phyloP scores from a whole-genome alignment of 2,888 invertebrate species.

The Cryptosula pallasiana region DNA sequence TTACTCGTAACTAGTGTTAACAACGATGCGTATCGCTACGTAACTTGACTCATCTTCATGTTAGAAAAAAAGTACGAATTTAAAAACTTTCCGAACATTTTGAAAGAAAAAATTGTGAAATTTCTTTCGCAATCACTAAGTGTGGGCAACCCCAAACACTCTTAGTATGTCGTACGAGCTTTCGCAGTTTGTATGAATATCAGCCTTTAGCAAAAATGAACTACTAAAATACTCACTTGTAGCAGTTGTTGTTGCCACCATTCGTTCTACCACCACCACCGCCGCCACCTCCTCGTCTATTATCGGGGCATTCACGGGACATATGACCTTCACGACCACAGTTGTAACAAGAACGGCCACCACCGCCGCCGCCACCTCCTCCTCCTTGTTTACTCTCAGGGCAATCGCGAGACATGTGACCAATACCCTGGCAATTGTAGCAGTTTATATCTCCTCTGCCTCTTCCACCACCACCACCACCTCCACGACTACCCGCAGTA shows the following conservation, averaged over 20 bases:
- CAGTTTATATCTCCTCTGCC: background rate
- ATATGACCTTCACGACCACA: conserved; percentile 16
- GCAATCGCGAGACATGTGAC: conserved; percentile 10
- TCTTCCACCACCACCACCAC: background rate
- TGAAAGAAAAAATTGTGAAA: too few relatives aligned
- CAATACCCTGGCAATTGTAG: background rate
- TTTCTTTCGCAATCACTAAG: too few relatives aligned
- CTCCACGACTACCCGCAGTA: background rate
- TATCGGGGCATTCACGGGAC: conserved; percentile 17
- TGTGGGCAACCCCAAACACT: too few relatives aligned
- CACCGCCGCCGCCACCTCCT: background rate
- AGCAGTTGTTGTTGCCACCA: background rate
- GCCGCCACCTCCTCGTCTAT: background rate
- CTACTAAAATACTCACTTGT: conserved; percentile 1
- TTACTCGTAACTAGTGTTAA: too few relatives aligned
- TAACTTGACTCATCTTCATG: too few relatives aligned
- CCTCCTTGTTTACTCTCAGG: background rate
- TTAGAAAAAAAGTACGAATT: too few relatives aligned
- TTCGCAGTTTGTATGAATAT: background rate
- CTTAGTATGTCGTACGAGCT: too few relatives aligned
- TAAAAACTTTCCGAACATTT: too few relatives aligned
- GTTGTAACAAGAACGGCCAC: conserved; percentile 13
- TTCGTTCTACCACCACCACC: background rate
- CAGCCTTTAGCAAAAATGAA: too few relatives aligned
- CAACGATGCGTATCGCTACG: too few relatives aligned